Conservation (phyloP, 2,888 invertebrate genomes). For the Brassicogethes aeneus region DNA sequence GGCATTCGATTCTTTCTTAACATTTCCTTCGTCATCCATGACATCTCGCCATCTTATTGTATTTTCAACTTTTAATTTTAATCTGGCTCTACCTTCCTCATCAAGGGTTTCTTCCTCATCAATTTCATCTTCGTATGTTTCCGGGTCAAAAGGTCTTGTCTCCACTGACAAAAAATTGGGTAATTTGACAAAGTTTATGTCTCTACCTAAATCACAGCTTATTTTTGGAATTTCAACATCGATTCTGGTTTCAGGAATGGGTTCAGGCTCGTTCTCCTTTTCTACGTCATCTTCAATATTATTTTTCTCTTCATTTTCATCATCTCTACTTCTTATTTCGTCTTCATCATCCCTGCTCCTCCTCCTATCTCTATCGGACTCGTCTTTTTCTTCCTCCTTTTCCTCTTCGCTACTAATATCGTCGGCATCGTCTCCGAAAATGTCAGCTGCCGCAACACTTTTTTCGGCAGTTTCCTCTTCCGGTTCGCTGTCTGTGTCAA, state of each 20-base stretch:
- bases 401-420: conserved; percentile 88
- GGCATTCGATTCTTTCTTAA: conserved; percentile 86
- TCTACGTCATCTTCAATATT: conserved; percentile 36
- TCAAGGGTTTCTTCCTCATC: conserved; percentile 97
- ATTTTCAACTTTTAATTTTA: conserved; percentile 93
- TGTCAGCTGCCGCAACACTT: conserved; percentile 66
- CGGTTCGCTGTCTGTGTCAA: conserved; percentile 63
- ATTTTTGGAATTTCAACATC: conserved; percentile 97
- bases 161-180: conserved; percentile 98
- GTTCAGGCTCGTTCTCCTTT: conserved; percentile 65
- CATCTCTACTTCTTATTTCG: conserved; percentile 40
- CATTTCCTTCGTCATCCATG: conserved; percentile 73
- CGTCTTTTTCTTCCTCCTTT: conserved; percentile 38
- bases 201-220: conserved; percentile 81
- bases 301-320: conserved; percentile 38
- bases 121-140: conserved; percentile 95
- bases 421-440: conserved; percentile 91
- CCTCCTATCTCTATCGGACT: conserved; percentile 29
- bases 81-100: conserved; percentile 90
- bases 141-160: conserved; percentile 90
- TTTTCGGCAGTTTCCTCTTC: conserved; percentile 28
- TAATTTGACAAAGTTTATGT: conserved; percentile 91
- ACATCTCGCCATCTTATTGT: conserved; percentile 90
- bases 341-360: conserved; percentile 31
- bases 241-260: conserved; percentile 85